Base-by-base conservation (phyloP, 2,113 vertebrate genomes). In the Gambusia holbrooki region DNA sequence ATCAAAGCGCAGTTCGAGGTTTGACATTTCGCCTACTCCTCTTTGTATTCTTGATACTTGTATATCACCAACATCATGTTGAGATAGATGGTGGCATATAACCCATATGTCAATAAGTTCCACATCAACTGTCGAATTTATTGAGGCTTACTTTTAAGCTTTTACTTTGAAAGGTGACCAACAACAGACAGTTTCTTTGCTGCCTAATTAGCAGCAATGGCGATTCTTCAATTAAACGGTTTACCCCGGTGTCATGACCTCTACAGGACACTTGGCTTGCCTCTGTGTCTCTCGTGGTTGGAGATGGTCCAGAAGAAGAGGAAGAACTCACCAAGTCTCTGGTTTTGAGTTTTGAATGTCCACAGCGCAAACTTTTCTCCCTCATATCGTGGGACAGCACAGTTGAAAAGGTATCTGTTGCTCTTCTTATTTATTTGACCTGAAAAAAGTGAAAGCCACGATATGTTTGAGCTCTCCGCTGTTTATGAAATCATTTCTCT, bases 221-320 rank as follows among this genome's bases (percentile, higher is more conserved):
- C 51, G 51, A 19, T 6, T 37, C 4, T 25, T 66, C 15, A 42
- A 42, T 42, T 66, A n/a, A 42, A 4, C 64, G 22, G 14, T 14
- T 40, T 27, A 14, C n/a, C 5, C 5, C 9, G 30, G 28, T 45
- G 64, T 40, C 11, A 17, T 32, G 28, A 25, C 3, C 29, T 61
- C 32, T 62, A 28, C 88, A 98, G 97, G 94, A 93, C 4, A 86
- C 92, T 1, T 98, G 97, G 97, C 91, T 87, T 61, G 94, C 93
- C 15, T 94, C 92, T 85, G 77, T 97, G 0, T 84, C 94, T 66
- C 85, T 96, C 0, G 73, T 97, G 71, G 91, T 96, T 32, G 96
- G 92, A 37, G 80, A 73, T 30, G 87, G 76, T 68, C 58, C 17
- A 3, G 93, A 95, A 9, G 96, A 97, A 19, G 94, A 95, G 14